Evolutionary conservation across 1,140 invertebrate species (phyloP), one percentile per base, ranked within the genome.

Genomic region (Pomacea maculata): DNA sequence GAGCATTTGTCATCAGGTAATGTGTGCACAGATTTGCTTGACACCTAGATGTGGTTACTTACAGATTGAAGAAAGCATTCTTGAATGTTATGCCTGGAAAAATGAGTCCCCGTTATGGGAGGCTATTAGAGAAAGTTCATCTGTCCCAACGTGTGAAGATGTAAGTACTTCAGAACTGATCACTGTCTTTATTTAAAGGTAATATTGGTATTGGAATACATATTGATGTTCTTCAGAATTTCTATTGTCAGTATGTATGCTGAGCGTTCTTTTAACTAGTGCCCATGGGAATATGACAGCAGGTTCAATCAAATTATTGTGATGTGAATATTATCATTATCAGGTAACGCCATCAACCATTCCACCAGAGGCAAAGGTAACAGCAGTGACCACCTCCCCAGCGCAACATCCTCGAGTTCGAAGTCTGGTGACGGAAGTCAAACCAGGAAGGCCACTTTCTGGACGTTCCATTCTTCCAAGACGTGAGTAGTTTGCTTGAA

Each of bases 21-120:
- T 25, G 25, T 25, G 25, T 25, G 25, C 25, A 25, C 25, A 25
- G 25, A 25, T 25, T 25, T 25, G 67, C 19, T 21, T 68, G 45
- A 45, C 7, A 12, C 64, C n/a, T 64, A 76, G 68, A 8, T 21
- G 11, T 63, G n/a, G 15, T 61, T 71, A 17, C 65, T 71, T 92
- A 77, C 88, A 96, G 93, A 95, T 99, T 83, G 98, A 99, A 92
- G 98, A 99, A 91, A 95, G 95, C 88, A 97, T 99, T 81, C 91
- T 99, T n/a, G 98, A 99, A 88, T 95, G 95, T 25, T 88, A 98
- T 75, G 97, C 96, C 0, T 99, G 98, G 98, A 93, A 94, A 83
- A 93, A 92, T 17, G 94, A 95, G 70, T 99, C 98, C 87, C 95
- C 96, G 8, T 87, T 99, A 1, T 99, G 98, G 98, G 93, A 94